Base-by-base conservation (phyloP, 2,113 vertebrate species). In the Uria lomvia region DNA sequence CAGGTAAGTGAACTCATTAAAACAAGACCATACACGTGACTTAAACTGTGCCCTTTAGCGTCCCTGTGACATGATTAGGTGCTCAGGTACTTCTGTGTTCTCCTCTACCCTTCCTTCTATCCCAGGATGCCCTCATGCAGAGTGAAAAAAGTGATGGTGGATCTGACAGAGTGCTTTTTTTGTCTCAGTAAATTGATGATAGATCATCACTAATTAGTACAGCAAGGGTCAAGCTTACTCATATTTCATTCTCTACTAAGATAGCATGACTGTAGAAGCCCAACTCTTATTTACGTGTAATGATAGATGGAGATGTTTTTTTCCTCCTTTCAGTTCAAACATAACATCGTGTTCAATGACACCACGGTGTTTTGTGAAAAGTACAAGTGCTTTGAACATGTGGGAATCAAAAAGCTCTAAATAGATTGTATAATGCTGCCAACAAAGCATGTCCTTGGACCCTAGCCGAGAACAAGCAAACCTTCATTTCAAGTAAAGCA, bases 391-490 rank as follows among this genome's bases (percentile, higher is more conserved):
- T 95, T 88, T 88, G 89, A 94, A 83, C 91, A 42, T 80, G 66
- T 88, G 91, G 71, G 81, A 93, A 94, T 90, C 84, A 92, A 82
- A 96, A 88, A 94, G 58, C 84, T 92, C 91, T 82, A 65, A 92
- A 90, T 81, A 94, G 74, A 87, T 60, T 55, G 81, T 79, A 67
- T 80, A 18, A 55, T 55, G 67, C 94, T 94, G 93, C 94, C 74
- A 95, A 80, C 63, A 75, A 91, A 94, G 59, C 55, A 11, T 62
- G 87, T 95, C 86, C 94, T 95, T 96, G 94, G 94, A 90, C 55
- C 92, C 59, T 59, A 71, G 89, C 94, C 59, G 0, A 95, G 95
- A 95, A 86, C 91, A 97, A 55, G 38, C 30, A 90, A 96, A 74
- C 50, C 66, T 94, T 87, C 55, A 65, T 85, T 94, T 94, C 26